Base-by-base conservation (phyloP, 2,797 vertebrate genomes). In the Lithobates sylvaticus region DNA sequence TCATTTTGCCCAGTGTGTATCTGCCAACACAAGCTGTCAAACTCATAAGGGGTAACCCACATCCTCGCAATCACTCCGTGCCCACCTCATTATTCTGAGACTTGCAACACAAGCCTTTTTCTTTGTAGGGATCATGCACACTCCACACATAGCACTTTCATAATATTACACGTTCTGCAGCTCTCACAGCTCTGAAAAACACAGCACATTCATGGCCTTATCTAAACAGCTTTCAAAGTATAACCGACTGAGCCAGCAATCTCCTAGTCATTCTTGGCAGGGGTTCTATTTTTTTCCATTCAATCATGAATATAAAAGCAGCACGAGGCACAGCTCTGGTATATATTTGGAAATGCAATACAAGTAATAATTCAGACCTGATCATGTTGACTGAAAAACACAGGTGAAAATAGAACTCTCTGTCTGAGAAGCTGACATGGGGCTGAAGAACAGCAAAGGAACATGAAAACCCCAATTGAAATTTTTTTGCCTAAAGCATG, bases 341-440 rank as follows among this genome's bases (percentile, higher is more conserved):
- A 87, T 75, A 90, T 64, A 88, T 54, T 23, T 89, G 79, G 67
- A 85, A 77, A 83, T 81, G 88, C 77, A 88, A 83, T 76, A 74
- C 81, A 85, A 85, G 65, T 32, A 77, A 90, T 88, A 80, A 83
- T 54, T 77, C 69, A 84, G n/a, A 72, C 78, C 36, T 58, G 65
- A 39, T 39, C 68, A 29, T 42, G 75, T 26, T 70, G 61, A 29
- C 34, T 76, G 44, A 84, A 69, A 67, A 69, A 73, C 68, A 84
- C n/a, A 70, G 2, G 84, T 29, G 79, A 77, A 84, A 21, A 72
- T 68, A 69, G 67, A 78, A 72, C 27, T 4, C 44, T 58, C 3
- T 10, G 13, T 29, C 65, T 67, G 65, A 10, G 27, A 67, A 67
- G 27, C 65, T 27, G 65, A 67, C 26, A 29, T 5, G 3, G 26